These are phyloP conservation scores for Drosophila neonasuta DNA, from an alignment of 2,888 invertebrate species.

Conservation along the genomic window DNA sequence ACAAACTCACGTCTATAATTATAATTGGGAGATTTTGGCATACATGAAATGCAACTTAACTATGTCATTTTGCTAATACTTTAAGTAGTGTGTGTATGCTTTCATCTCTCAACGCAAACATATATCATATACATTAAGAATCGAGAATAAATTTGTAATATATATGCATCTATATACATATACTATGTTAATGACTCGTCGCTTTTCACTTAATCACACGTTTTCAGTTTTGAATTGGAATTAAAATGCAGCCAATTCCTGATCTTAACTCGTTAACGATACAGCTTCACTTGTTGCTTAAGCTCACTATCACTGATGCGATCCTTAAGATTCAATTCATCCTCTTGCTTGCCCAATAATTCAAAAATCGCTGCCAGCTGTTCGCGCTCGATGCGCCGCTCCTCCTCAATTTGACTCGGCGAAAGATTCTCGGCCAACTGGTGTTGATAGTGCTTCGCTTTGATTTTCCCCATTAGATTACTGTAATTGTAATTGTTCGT, in stretches of 20 bases:
- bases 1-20: slow-evolving; percentile 17
- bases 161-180: neutral
- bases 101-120: neutral
- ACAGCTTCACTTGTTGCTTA: slow-evolving; percentile 80
- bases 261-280: slow-evolving; percentile 64
- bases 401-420: slow-evolving; percentile 71
- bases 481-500: slow-evolving; percentile 27
- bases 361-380: slow-evolving; percentile 82
- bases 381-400: slow-evolving; percentile 81
- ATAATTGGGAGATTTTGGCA: slow-evolving; percentile 2
- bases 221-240: slow-evolving; percentile 21
- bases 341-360: slow-evolving; percentile 82
- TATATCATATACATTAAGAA: slow-evolving; percentile 20
- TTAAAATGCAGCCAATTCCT: slow-evolving; percentile 14
- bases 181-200: neutral
- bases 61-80: slow-evolving; percentile 30
- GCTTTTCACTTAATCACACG: slow-evolving; percentile 47
- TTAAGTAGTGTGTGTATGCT: slow-evolving; percentile 15
- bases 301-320: slow-evolving; percentile 78
- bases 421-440: slow-evolving; percentile 68
- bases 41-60: slow-evolving; percentile 13
- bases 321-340: slow-evolving; percentile 81
- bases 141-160: slow-evolving; percentile 16
- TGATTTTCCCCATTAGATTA: slow-evolving; percentile 67
- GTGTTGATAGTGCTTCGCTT: slow-evolving; percentile 67